A percentile compares a stretch with the other conserved stretches of the same genome.
Evolutionary conservation across 2,113 vertebrate species (phyloP).

Genomic region (Corythornis cristatus): DNA sequence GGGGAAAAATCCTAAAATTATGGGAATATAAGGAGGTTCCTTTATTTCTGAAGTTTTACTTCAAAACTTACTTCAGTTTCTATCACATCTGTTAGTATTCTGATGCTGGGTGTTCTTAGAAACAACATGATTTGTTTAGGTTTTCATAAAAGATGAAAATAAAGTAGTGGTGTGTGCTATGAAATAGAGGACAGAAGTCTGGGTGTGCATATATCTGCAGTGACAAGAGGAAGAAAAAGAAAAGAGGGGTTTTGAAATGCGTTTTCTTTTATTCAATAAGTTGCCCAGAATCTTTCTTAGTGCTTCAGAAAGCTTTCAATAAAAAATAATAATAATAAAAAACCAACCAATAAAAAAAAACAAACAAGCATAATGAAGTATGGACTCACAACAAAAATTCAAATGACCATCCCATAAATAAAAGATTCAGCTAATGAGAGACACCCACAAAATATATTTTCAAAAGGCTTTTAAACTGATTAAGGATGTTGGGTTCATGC

Average conservation of each 20-base stretch:
- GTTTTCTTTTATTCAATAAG: conserved; percentile 51
- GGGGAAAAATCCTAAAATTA: too few relatives aligned
- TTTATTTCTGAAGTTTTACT: not conserved
- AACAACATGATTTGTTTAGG: not conserved
- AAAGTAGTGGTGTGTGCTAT: not conserved
- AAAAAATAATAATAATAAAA: conserved; percentile 4
- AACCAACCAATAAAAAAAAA: not conserved
- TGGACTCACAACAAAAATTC: conserved; percentile 44
- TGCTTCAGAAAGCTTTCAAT: conserved; percentile 66
- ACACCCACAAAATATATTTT: conserved; percentile 63
- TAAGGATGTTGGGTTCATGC: conserved; percentile 55
- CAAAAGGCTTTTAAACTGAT: conserved; percentile 71
- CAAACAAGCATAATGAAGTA: conserved; percentile 63
- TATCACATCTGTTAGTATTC: not conserved
- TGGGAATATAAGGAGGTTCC: too few relatives aligned
- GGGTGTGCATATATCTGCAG: not conserved
- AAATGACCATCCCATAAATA: conserved; percentile 70
- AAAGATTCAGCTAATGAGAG: conserved; percentile 56
- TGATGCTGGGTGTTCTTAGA: not conserved
- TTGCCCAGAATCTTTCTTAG: conserved; percentile 12
- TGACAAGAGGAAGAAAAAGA: not conserved
- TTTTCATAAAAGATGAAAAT: not conserved
- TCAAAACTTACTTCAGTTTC: not conserved
- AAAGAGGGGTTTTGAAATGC: not conserved
- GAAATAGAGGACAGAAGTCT: not conserved